Evolutionary conservation across 2,113 vertebrate genomes (phyloP), one percentile per base, ranked within the genome.

Genomic region (Butorides virescens): DNA sequence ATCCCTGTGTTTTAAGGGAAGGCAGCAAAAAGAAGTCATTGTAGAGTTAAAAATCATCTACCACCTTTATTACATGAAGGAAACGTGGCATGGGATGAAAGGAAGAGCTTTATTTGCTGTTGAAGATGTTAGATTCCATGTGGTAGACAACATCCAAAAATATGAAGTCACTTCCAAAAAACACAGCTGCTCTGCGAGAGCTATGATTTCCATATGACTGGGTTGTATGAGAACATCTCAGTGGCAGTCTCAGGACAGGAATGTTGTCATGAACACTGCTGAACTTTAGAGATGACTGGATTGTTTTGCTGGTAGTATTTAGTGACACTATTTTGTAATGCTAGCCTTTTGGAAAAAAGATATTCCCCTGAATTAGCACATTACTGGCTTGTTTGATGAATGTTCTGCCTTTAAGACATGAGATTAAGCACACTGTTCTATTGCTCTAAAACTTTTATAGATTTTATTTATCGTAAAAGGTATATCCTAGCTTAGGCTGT

Each of bases 101-200:
- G 95, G 84, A 90, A 95, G 81, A 83, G 71, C 81, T 95, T 95
- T 95, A 94, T 95, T 95, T 97, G 81, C 95, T 93, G 87, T 88
- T 83, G 95, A 93, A 97, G 94, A 95, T 94, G 84, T 92, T 86
- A 59, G 84, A 91, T 79, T 97, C 91, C 78, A 58, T 70, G 81
- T 59, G 81, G 67, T 44, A 95, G 96, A 82, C 92, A 95, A 90
- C 74, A 90, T 95, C 62, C 94, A 95, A 91, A 96, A 90, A 76
- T 67, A 96, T 80, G 84, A 95, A 95, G 71, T 96, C 78, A 63
- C 89, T 95, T 97, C 96, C 96, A 97, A 82, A 95, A 91, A 88
- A 63, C 96, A 95, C 97, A 97, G 96, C 96, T 97, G 97, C 84
- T 95, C 84, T 44, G 80, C 0, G 13, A 63, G 84, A 49, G 89